phyloP scores from a whole-genome alignment of 2,888 invertebrate genomes.

The Linnaemya tessellans region DNA sequence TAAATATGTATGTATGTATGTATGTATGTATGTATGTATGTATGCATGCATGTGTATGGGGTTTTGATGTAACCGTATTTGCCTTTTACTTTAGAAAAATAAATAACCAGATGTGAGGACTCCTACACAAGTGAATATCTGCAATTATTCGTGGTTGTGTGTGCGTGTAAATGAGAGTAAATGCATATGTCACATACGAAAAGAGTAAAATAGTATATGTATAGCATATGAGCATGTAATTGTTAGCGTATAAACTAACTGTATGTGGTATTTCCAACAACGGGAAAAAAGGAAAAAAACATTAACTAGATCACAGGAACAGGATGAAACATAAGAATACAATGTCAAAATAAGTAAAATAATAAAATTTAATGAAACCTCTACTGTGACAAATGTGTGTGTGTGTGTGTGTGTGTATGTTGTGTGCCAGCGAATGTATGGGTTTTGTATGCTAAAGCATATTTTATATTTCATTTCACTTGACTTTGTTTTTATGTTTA shows the following conservation, averaged over 20 bases:
- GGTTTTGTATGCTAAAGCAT: not conserved
- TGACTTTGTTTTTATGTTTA: constrained; percentile 50
- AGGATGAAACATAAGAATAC: constrained; percentile 42
- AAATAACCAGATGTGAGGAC: constrained; percentile 44
- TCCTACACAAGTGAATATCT: constrained; percentile 23
- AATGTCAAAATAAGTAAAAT: constrained; percentile 62
- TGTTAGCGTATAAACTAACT: constrained; percentile 49
- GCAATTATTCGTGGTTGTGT: not conserved
- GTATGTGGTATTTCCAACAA: constrained; percentile 19
- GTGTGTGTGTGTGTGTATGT: not conserved
- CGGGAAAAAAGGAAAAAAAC: not conserved
- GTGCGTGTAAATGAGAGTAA: not conserved
- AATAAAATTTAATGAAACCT: constrained; percentile 65
- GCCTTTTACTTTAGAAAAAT: constrained; percentile 77
- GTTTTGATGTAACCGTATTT: not conserved
- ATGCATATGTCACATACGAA: constrained; percentile 53
- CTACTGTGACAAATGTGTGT: constrained; percentile 13
- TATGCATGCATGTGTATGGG: not conserved
- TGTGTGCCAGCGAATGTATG: not conserved
- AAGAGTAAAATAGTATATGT: constrained; percentile 19
- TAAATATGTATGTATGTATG: too few relatives aligned
- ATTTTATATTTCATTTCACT: constrained; percentile 32
- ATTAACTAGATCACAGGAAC: constrained; percentile 20
- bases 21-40: too few relatives aligned
- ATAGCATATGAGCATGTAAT: constrained; percentile 28